Base-by-base conservation (phyloP, 1,140 invertebrate species). In the Hypothenemus hampei region DNA sequence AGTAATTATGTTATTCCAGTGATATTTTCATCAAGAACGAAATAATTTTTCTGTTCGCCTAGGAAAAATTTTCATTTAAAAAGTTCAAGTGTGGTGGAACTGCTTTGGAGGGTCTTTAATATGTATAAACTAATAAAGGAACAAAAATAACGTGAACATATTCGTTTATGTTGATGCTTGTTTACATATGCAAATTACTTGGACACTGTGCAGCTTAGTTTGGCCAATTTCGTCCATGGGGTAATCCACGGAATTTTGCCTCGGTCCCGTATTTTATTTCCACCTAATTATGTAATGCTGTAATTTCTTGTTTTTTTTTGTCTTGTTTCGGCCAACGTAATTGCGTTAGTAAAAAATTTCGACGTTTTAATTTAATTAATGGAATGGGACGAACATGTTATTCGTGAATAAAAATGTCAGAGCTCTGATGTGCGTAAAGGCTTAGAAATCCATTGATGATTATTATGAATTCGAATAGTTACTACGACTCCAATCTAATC, bases 111-210 rank as follows among this genome's bases (percentile, higher is more conserved):
- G 13, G 8, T 31, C 10, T 8, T 31, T 31, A 31, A 31, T 31
- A 13, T 31, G 10, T 31, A 13, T 31, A 31, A 31, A 31, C 13
- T 31, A 31, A 31, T 31, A 11, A 31, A 13, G 26, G 13, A 8
- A 11, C 26, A 8, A 29, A 3, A 31, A 31, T 31, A 11, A 11
- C 13, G 8, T 11, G 10, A 31, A 31, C 26, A 31, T 31, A 31
- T 31, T 31, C 26, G 13, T 31, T 31, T 31, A 31, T 13, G 26
- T 31, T 13, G 26, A 31, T 13, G 10, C 8, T 31, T 31, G 26
- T 31, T 31, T 31, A 31, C 26, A 31, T 31, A 31, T 31, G 26
- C 26, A 31, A 31, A 31, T 31, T 31, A 31, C 26, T 31, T 31
- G 26, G 26, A 8, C 26, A 31, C 26, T 11, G 8, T 31, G 26